Base-by-base conservation (phyloP, 2,113 vertebrate species). In the Seriola aureovittata region DNA sequence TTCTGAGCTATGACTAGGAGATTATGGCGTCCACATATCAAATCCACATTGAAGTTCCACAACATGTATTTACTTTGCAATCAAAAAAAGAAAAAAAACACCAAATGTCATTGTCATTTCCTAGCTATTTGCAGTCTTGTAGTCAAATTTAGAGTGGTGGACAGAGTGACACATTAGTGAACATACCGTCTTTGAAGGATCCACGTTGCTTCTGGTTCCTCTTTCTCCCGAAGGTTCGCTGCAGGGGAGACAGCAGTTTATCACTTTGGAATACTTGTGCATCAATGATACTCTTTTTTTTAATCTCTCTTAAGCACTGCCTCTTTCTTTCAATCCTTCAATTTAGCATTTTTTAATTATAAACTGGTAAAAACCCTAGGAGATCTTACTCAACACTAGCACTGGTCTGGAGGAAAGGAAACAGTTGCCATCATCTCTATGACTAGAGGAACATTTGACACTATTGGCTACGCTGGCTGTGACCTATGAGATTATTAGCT, bases 131-230 rank as follows among this genome's bases (percentile, higher is more conserved):
- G 71, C 38, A 62, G 62, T 60, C 13, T 5, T 25, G n/a, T 21
- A 25, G 58, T 19, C 54, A 46, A 38, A 55, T 78, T 84, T 83
- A 82, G 76, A 60, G 84, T 81, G 29, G 32, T 70, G 67, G 86
- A 73, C 71, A 66, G 11, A 75, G 44, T 84, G 85, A 87, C 86
- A 78, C 85, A 87, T 25, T 5, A 14, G 62, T 66, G 21, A 69
- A 95, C 96, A 90, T 95, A 99, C 98, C 97, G 5, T 99, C 97
- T 94, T 99, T 99, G 95, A 99, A 99, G 0, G 98, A 99, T 71
- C 97, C 97, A 0, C 95, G 93, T 0, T 95, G 92, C 10, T 95
- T 96, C 82, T 97, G 94, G 79, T 95, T 95, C 19, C 96, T 96
- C 87, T 93, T 98, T 87, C 96, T 93, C 1, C 96, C 96, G 0